Conservation (phyloP, 2,797 vertebrate genomes). For the Perodicticus potto region DNA sequence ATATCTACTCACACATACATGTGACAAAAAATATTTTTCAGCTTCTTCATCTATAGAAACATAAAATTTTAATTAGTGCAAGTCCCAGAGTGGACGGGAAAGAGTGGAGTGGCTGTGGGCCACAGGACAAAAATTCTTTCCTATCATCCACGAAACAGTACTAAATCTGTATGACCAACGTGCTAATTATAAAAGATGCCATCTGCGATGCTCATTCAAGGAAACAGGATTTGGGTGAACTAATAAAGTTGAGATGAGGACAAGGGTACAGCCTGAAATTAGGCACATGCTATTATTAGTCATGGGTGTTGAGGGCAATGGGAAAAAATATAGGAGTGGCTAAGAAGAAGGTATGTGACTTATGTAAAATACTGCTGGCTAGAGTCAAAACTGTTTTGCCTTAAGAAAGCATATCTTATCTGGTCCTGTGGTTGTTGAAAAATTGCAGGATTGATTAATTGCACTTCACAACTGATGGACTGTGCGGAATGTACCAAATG, state of each 20-base stretch:
- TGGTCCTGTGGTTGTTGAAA: constrained; percentile 47
- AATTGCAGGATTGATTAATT: constrained; percentile 67
- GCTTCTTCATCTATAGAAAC: constrained; percentile 29
- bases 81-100: neutral
- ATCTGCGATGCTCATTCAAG: constrained; percentile 61
- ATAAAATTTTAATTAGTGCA: neutral
- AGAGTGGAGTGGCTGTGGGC: neutral
- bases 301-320: constrained; percentile 54
- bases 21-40: neutral
- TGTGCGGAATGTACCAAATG: constrained; percentile 61
- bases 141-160: neutral
- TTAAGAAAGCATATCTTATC: constrained; percentile 57
- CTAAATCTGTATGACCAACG: constrained; percentile 38
- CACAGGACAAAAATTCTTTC: neutral
- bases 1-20: neutral
- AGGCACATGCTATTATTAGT: constrained; percentile 64
- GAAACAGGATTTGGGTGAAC: constrained; percentile 56
- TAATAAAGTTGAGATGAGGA: constrained; percentile 75
- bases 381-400: neutral
- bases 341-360: neutral
- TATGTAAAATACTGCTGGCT: neutral
- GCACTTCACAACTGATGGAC: constrained; percentile 58
- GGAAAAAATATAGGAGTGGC: neutral
- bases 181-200: constrained; percentile 61
- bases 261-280: constrained; percentile 49